Evolutionary conservation across 2,113 vertebrate species (phyloP).

Genomic region (Rhabdornis inornatus): DNA sequence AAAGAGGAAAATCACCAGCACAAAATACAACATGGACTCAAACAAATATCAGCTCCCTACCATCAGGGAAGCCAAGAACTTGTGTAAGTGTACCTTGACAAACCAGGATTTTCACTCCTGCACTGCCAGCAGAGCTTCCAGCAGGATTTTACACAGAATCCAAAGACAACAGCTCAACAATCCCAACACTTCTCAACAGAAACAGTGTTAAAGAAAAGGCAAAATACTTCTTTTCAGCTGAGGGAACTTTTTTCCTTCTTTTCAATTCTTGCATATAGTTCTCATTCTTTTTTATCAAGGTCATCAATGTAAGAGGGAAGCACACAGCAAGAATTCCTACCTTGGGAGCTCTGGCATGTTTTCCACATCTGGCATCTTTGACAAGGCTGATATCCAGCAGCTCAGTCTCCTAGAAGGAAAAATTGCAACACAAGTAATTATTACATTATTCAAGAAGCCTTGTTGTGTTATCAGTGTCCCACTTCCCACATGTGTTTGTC

Average conservation of each 20-base stretch:
- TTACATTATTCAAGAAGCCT: not conserved
- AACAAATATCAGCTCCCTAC: not conserved
- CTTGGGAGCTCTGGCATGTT: conserved; percentile 84
- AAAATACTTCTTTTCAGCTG: not conserved
- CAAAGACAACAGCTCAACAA: not conserved
- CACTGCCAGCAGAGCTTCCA: not conserved
- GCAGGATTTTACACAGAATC: not conserved
- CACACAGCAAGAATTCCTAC: conserved; percentile 62
- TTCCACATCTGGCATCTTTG: conserved; percentile 86
- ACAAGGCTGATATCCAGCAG: conserved; percentile 84
- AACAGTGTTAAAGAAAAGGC: not conserved
- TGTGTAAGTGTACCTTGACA: not conserved
- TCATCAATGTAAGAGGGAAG: not conserved
- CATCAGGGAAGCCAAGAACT: not conserved
- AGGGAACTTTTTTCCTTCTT: not conserved
- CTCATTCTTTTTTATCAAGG: not conserved
- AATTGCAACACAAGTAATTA: not conserved
- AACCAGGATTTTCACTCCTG: not conserved
- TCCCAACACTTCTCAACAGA: not conserved
- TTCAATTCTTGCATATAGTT: not conserved
- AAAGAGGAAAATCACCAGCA: not conserved
- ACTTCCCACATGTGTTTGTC: not conserved
- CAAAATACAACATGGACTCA: not conserved
- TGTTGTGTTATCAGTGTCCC: not conserved
- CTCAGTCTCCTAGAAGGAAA: conserved; percentile 81